Base-by-base conservation (phyloP, 1,140 invertebrate genomes). In the Araneus ventricosus region DNA sequence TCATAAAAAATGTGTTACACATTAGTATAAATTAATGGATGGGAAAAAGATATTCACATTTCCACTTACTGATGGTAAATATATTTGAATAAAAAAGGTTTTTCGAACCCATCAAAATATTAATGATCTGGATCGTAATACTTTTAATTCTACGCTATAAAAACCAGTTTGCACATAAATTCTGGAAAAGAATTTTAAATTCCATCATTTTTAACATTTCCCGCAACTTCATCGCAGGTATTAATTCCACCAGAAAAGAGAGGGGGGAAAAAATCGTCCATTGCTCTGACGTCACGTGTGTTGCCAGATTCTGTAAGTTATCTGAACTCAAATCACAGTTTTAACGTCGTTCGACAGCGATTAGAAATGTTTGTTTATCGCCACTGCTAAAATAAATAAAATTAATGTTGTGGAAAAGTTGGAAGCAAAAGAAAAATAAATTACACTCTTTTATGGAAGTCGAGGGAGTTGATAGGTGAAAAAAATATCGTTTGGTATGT, bases 331-430 rank as follows among this genome's bases (percentile, higher is more conserved):
- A 57, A 90, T 88, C 86, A 24, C 22, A 37, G 59, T 63, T 87
- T 87, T 61, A 57, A 63, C 34, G 24, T 52, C 67, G 34, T 61
- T 90, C 34, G n/a, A 27, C 67, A 79, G 4, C 41, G 67, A n/a
- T 30, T 27, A 41, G 45, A 79, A 90, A 90, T 79, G 88, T 90
- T 90, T 90, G 70, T 90, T 90, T 90, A 90, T 90, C 87, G 59
- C 39, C 87, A 80, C 30, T 67, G 37, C n/a, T 34, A 37, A 88
- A 90, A 90, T 90, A 90, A 90, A 90, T 90, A 90, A 90, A 90
- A 90, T 59, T 90, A 90, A 90, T 90, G 88, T 79, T 80, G 37
- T 79, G 70, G 88, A 90, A 90, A 79, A 79, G 67, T 90, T 90
- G 39, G n/a, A 20, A 57, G 8, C 8, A 30, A 70, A 70, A 88